Evolutionary conservation across 2,797 vertebrate species (phyloP).

Genomic region (Tokudaia muenninki): DNA sequence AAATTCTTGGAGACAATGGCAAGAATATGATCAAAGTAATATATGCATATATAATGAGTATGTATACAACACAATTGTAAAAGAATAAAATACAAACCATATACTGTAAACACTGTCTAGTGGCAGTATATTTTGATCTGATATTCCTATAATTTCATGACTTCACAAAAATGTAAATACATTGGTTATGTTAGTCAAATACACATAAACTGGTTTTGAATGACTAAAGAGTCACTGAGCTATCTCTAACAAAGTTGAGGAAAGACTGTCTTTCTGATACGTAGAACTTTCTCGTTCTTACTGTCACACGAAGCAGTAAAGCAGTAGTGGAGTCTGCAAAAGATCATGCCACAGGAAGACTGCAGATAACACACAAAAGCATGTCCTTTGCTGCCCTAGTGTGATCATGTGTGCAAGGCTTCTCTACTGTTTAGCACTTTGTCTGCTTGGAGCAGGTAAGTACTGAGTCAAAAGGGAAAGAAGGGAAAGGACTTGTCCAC

Average conservation of each 20-base stretch:
- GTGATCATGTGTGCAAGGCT: background rate
- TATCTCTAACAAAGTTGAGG: background rate
- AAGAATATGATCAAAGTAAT: background rate
- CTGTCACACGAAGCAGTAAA: background rate
- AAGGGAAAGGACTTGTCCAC: background rate
- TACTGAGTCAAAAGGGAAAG: background rate
- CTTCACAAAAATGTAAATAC: background rate
- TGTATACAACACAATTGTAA: background rate
- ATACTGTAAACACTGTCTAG: background rate
- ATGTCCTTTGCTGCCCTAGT: fast-evolving
- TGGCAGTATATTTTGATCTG: background rate
- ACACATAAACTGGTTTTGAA: background rate
- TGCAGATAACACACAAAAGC: background rate
- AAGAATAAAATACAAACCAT: background rate
- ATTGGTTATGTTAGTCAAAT: background rate
- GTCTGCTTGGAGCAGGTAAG: constrained; percentile 40
- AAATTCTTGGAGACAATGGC: background rate
- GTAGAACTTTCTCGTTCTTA: background rate
- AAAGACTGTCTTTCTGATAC: background rate
- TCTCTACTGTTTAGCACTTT: background rate
- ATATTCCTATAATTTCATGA: background rate
- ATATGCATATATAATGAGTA: background rate
- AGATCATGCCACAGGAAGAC: background rate
- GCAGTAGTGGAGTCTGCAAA: background rate
- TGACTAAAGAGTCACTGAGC: background rate